A percentile compares a stretch with the other conserved stretches of the same genome.
phyloP scores from a whole-genome alignment of 2,113 vertebrate species.

The Limanda limanda region DNA sequence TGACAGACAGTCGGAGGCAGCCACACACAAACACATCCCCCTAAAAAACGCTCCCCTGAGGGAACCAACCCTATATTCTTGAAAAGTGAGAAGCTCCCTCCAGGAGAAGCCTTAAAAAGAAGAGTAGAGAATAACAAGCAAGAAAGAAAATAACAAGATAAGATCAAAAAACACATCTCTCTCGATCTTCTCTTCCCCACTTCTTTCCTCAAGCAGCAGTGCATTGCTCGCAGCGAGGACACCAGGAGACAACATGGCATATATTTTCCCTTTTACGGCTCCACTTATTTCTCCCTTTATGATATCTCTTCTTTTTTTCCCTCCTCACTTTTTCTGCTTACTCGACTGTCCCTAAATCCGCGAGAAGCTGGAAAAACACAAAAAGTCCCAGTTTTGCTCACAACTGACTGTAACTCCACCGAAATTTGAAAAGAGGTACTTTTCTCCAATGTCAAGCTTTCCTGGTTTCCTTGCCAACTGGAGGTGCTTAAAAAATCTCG shows the following conservation, averaged over 20 bases:
- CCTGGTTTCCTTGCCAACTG: slow-evolving; percentile 14
- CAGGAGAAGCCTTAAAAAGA: slow-evolving; percentile 40
- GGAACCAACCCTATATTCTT: slow-evolving; percentile 52
- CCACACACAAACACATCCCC: slow-evolving; percentile 48
- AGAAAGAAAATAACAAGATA: slow-evolving; percentile 55
- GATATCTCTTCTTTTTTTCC: background rate
- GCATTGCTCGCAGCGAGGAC: slow-evolving; percentile 34
- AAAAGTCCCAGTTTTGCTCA: slow-evolving; percentile 6
- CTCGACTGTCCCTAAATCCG: background rate
- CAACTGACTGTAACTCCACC: background rate
- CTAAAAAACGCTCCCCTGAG: slow-evolving; percentile 31
- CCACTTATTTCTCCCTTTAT: slow-evolving; percentile 25
- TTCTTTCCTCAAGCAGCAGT: slow-evolving; percentile 35
- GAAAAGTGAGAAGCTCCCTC: slow-evolving; percentile 50
- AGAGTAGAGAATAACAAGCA: slow-evolving; percentile 54
- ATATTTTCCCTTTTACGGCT: background rate
- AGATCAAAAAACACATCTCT: slow-evolving; percentile 54
- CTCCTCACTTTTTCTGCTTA: background rate
- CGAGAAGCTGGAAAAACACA: slow-evolving; percentile 10
- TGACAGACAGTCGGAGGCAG: slow-evolving; percentile 53
- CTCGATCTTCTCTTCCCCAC: slow-evolving; percentile 11
- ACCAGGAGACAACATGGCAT: slow-evolving; percentile 39
- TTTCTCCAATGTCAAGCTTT: background rate
- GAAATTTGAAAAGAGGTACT: background rate
- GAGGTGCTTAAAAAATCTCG: slow-evolving; percentile 15